Evolutionary conservation across 2,888 invertebrate genomes (phyloP).

Genomic region (Rugalucina vietnamica): DNA sequence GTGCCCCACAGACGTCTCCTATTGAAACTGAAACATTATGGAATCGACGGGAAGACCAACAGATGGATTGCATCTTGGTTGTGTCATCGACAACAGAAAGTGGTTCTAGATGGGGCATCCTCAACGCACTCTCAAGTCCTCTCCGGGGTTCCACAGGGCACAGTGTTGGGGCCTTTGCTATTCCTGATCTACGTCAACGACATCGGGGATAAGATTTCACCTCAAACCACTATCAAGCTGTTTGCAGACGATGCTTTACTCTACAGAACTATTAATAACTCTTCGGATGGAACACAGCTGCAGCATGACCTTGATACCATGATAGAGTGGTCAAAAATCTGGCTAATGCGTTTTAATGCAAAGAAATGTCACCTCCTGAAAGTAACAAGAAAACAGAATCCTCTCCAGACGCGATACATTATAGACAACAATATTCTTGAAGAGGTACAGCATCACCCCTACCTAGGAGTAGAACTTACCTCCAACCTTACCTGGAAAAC

Average conservation of each 20-base stretch:
- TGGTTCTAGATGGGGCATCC: neutral
- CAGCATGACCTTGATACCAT: neutral
- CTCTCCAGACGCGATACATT: neutral
- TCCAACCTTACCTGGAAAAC: neutral
- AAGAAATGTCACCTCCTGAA: slow-evolving; percentile 5
- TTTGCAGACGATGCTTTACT: neutral
- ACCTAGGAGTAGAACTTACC: neutral
- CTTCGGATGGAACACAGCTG: too few relatives aligned
- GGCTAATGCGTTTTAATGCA: slow-evolving; percentile 2
- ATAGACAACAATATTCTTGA: neutral
- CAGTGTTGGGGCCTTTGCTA: neutral
- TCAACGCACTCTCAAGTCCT: neutral
- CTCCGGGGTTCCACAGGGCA: neutral
- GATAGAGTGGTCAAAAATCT: neutral
- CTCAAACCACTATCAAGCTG: neutral
- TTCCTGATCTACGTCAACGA: neutral
- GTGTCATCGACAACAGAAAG: too few relatives aligned
- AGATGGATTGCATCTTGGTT: too few relatives aligned
- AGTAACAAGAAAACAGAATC: neutral
- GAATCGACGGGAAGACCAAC: too few relatives aligned
- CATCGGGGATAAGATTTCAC: neutral
- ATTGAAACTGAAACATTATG: too few relatives aligned
- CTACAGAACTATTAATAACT: too few relatives aligned
- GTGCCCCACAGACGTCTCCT: too few relatives aligned
- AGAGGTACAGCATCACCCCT: slow-evolving; percentile 2